Percentiles rank a stretch among this genome's conserved stretches.
Conservation (phyloP, 2,113 vertebrate genomes). For the Aphyosemion australe region DNA sequence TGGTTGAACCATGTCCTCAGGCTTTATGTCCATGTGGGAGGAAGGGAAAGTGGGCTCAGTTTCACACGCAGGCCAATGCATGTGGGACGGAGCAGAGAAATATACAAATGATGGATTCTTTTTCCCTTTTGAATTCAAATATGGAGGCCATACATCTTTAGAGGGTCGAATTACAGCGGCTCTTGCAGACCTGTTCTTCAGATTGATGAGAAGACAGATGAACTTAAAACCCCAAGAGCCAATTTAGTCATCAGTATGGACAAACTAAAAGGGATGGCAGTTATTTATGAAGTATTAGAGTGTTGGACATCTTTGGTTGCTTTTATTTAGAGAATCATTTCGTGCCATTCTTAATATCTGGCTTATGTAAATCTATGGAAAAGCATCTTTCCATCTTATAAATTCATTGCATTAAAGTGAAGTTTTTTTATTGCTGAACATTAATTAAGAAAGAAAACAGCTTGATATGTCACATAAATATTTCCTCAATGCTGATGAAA, state of each 20-base stretch:
- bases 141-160: conserved; percentile 46
- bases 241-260: conserved; percentile 19
- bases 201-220: conserved; percentile 38
- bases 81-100: conserved; percentile 48
- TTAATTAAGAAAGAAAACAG: too few species aligned
- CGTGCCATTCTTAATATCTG: too few species aligned
- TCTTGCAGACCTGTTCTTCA: conserved; percentile 40
- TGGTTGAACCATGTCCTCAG: conserved; percentile 62
- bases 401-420: too few species aligned
- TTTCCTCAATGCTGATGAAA: background rate
- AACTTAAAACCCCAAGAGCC: conserved; percentile 13
- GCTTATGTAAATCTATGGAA: too few species aligned
- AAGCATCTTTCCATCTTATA: too few species aligned
- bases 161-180: conserved; percentile 28
- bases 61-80: conserved; percentile 55
- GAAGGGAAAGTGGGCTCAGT: conserved; percentile 20
- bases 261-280: conserved; percentile 1
- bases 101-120: conserved; percentile 45
- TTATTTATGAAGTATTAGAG: background rate
- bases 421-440: too few species aligned
- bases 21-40: conserved; percentile 40
- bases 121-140: conserved; percentile 53
- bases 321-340: background rate
- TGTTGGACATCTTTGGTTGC: background rate
- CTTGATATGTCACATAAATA: background rate